Conservation (phyloP, 2,797 vertebrate species). For the Mastacembelus armatus region DNA sequence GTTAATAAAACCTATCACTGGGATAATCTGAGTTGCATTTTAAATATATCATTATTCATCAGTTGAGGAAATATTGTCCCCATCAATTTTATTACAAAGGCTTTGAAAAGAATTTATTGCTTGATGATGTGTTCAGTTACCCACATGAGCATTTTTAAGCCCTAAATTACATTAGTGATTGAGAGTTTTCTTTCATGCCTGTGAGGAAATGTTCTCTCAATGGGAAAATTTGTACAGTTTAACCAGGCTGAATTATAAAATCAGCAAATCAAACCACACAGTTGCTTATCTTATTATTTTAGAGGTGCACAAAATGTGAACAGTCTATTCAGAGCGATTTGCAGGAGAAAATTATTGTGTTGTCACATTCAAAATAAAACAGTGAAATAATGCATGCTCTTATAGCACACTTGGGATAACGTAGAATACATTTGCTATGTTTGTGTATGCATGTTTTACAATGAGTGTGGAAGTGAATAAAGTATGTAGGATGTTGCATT, state of each 20-base stretch:
- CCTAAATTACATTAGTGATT: conserved; percentile 20
- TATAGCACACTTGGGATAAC: too few species aligned
- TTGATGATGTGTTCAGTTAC: conserved; percentile 15
- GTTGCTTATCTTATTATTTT: conserved; percentile 33
- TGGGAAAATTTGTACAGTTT: background rate
- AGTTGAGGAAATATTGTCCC: conserved; percentile 6
- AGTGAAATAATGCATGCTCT: too few species aligned
- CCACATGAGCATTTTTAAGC: conserved; percentile 11
- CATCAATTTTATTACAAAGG: conserved; percentile 1
- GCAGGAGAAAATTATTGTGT: conserved; percentile 33
- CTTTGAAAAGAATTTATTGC: conserved; percentile 22
- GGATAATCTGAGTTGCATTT: conserved; percentile 13
- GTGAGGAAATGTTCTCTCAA: background rate
- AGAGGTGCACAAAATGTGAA: conserved; percentile 12
- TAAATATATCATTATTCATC: conserved; percentile 8
- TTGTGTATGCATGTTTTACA: too few species aligned
- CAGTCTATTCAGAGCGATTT: conserved; percentile 32
- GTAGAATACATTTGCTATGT: too few species aligned
- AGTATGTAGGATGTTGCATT: too few species aligned
- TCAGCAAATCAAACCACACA: background rate
- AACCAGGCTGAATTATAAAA: conserved; percentile 16
- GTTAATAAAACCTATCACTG: conserved; percentile 1
- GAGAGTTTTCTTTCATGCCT: background rate
- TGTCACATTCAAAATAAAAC: too few species aligned
- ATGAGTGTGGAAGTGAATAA: too few species aligned